Evolutionary conservation across 1,140 invertebrate species (phyloP), one percentile per base, ranked within the genome.

Genomic region (Pygmarrhopalites habei): DNA sequence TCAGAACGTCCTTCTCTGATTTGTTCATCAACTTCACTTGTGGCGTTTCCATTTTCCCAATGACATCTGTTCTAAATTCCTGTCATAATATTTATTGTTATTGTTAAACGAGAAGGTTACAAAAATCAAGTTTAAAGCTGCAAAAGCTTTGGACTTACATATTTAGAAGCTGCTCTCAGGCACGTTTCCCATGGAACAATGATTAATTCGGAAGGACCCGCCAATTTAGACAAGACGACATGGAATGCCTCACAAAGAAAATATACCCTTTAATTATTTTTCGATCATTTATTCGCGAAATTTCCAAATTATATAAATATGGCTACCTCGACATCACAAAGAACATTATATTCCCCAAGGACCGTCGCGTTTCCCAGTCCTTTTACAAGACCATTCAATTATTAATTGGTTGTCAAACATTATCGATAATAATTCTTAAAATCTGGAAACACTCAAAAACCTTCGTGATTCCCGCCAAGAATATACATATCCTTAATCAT

Each of bases 321-420:
- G n/a, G 85, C 88, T 25, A 87, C 86, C 77, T 91, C 88, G 1
- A 88, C 86, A 76, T 91, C 89, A 21, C 74, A 74, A 56, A 81
- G 80, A 72, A 92, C 92, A 76, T 92, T 91, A 71, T 87, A 90
- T 75, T 92, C 89, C 7, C 85, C 86, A 46, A 82, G 77, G 1
- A 46, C 39, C 2, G 61, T 60, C 5, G 32, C 43, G 43, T 67
- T 65, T 26, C 47, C 60, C 26, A 59, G 46, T 17, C 53, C 58
- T 57, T 1, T 49, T 4, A 41, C 7, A 29, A 49, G 23, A 41
- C 39, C 39, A 41, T 49, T 14, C 7, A 49, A 23, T 49, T 49
- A 23, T n/a, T n/a, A n/a, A n/a, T n/a, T n/a, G n/a, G n/a, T n/a
- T n/a, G n/a, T n/a, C n/a, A n/a, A n/a, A n/a, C n/a, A n/a, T n/a